Evolutionary conservation across 2,113 vertebrate species (phyloP), one percentile per base, ranked within the genome.

Genomic region (Saimiri boliviensis): DNA sequence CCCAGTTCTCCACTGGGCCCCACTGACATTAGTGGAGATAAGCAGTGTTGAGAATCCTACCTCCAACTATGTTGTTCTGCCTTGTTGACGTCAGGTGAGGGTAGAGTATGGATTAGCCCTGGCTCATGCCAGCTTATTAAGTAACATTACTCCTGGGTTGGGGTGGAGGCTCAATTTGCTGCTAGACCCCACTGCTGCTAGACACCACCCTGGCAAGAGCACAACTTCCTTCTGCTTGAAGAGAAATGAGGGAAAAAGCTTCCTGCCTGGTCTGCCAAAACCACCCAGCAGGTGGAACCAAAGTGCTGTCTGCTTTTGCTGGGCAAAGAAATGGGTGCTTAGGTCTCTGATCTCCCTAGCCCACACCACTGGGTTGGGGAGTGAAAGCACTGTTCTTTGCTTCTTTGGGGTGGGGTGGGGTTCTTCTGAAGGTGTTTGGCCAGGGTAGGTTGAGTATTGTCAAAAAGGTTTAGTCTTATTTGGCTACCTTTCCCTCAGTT

Each of bases 241-340:
- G 27, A 74, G 60, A 25, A 80, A 3, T 83, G 12, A 58, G 25
- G 45, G 32, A 86, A 80, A 42, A 80, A 81, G 56, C 21, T 90
- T 42, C 58, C 45, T 83, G 68, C 21, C 58, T 52, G 73, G 40
- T 58, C 19, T 93, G 63, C 58, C 60, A 82, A 82, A 94, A 86
- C n/a, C 77, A 97, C 47, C 47, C 92, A 97, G 92, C 82, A 95
- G 89, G 58, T 73, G 89, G 66, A 96, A 96, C 95, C 79, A 83
- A 96, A 97, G 79, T 60, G 52, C 58, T 96, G 40, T 83, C 79
- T 76, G 81, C 40, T 89, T 93, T 95, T 58, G 49, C 32, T 37
- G 89, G 49, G 30, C 52, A 74, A 11, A 3, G 23, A 82, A 63
- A 94, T 60, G 66, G n/a, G 56, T 63, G 6, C 80, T 83, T n/a